Percentiles rank a stretch among this genome's conserved stretches.
phyloP scores from a whole-genome alignment of 2,797 vertebrate genomes.

The Cyclopterus lumpus region DNA sequence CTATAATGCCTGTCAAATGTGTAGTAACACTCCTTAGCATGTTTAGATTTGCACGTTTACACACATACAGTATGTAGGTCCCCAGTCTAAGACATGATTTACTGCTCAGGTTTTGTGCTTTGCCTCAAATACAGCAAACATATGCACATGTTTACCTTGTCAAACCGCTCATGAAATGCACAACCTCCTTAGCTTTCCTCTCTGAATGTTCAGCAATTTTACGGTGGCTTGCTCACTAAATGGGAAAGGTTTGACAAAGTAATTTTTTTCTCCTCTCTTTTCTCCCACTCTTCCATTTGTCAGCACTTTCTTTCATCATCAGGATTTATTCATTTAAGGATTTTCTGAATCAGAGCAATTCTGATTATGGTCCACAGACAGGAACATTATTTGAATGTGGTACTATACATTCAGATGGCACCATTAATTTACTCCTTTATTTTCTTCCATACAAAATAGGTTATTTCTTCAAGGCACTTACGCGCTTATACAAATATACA shows the following conservation, averaged over 20 bases:
- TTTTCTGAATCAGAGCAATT: constrained; percentile 35
- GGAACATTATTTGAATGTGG: constrained; percentile 17
- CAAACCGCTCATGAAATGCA: constrained; percentile 13
- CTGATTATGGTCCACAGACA: constrained; percentile 29
- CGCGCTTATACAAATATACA: neutral
- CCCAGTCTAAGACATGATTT: neutral
- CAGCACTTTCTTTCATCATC: constrained; percentile 14
- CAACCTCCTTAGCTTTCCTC: neutral
- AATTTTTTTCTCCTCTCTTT: constrained; percentile 17
- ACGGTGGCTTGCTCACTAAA: constrained; percentile 38
- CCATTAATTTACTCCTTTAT: constrained; percentile 26
- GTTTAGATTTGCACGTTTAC: constrained; percentile 43
- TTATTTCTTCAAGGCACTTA: constrained; percentile 22
- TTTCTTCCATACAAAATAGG: neutral
- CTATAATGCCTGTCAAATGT: constrained; percentile 2
- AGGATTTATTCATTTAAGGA: constrained; percentile 44
- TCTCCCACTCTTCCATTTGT: constrained; percentile 20
- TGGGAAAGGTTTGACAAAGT: constrained; percentile 62
- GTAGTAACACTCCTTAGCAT: constrained; percentile 20
- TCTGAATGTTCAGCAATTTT: constrained; percentile 40
- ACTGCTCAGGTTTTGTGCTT: neutral
- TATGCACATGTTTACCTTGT: neutral
- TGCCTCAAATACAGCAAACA: constrained; percentile 18
- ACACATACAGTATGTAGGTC: constrained; percentile 7
- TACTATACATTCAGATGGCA: constrained; percentile 8